phyloP scores from a whole-genome alignment of 2,113 vertebrate species.

The Psilopogon haemacephalus region DNA sequence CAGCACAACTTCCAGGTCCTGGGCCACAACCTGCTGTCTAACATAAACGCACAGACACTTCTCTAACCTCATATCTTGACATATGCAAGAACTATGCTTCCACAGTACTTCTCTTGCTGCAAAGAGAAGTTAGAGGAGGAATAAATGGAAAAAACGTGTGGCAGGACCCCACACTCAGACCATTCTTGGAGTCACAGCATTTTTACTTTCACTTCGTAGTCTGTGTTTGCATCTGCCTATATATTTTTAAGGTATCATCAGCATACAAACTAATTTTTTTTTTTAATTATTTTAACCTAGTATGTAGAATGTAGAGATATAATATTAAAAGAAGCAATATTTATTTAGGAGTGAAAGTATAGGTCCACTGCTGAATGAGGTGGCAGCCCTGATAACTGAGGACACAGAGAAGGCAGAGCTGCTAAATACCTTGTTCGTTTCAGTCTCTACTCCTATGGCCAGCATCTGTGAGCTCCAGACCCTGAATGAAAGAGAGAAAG shows the following conservation, averaged over 20 bases:
- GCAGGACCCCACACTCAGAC: neutral
- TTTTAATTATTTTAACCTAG: neutral
- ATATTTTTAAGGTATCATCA: neutral
- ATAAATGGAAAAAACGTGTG: neutral
- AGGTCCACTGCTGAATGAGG: too few relatives aligned
- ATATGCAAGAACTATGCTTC: neutral
- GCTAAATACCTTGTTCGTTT: too few relatives aligned
- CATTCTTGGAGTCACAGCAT: neutral
- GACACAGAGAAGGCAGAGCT: too few relatives aligned
- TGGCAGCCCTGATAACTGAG: too few relatives aligned
- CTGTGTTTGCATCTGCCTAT: neutral
- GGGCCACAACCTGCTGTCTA: neutral
- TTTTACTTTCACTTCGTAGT: neutral
- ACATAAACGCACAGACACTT: neutral
- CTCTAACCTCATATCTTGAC: neutral
- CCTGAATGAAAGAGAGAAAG: too few relatives aligned
- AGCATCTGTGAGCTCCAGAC: too few relatives aligned
- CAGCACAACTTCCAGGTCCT: neutral
- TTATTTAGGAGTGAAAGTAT: too few relatives aligned
- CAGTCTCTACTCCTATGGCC: too few relatives aligned
- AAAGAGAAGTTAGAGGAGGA: neutral
- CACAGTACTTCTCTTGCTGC: neutral
- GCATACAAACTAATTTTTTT: neutral
- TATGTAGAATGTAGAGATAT: too few relatives aligned
- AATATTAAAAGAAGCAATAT: too few relatives aligned